Evolutionary conservation across 2,888 invertebrate genomes (phyloP).

Genomic region (Bibio marci): DNA sequence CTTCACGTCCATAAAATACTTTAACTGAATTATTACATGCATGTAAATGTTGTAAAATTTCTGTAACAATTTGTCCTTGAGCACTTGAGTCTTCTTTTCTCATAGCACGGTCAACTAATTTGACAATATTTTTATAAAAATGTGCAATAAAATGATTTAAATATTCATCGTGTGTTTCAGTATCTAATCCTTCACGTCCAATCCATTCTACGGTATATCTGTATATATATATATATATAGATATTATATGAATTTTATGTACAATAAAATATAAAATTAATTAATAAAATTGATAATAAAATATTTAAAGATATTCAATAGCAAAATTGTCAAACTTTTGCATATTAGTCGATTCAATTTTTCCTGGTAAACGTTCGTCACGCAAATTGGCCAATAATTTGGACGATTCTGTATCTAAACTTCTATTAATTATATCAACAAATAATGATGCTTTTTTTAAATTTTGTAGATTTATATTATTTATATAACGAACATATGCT

Average conservation of each 20-base stretch:
- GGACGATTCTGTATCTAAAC: conserved; percentile 84
- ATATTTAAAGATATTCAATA: not conserved
- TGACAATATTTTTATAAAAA: conserved; percentile 83
- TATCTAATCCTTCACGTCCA: conserved; percentile 82
- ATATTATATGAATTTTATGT: too few species aligned
- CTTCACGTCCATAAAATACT: conserved; percentile 85
- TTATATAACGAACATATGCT: conserved; percentile 88
- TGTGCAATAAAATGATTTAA: conserved; percentile 85
- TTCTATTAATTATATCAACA: conserved; percentile 82
- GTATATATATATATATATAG: too few species aligned
- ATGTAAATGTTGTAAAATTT: conserved; percentile 87
- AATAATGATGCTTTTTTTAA: conserved; percentile 86
- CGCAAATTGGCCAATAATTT: conserved; percentile 74
- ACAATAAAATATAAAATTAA: too few species aligned
- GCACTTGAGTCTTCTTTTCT: conserved; percentile 88
- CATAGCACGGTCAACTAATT: conserved; percentile 86
- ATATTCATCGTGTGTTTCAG: conserved; percentile 85
- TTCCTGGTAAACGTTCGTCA: conserved; percentile 75
- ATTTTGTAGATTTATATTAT: conserved; percentile 92
- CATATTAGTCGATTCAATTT: conserved; percentile 75
- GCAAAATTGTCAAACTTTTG: conserved; percentile 49
- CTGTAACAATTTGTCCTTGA: conserved; percentile 84
- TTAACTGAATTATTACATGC: conserved; percentile 87
- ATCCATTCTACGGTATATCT: conserved; percentile 96
- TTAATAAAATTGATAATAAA: not conserved